Base-by-base conservation (phyloP, 2,888 invertebrate species). In the Hirtodrosophila cameraria region DNA sequence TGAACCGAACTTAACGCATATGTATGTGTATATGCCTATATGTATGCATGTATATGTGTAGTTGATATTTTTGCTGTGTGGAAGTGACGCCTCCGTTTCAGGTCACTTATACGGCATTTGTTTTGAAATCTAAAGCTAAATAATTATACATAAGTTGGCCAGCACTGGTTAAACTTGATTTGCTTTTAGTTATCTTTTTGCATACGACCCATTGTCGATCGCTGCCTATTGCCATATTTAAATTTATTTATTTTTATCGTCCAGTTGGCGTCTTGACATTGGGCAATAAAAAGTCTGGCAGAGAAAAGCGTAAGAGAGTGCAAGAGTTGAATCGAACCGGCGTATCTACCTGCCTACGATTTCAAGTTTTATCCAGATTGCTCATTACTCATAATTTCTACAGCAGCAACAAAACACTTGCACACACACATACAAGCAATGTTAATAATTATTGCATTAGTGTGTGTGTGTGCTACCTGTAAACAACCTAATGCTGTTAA, bases 371-470 rank as follows among this genome's bases (percentile, higher is more conserved):
- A 78, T 78, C 61, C 58, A 64, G 86, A 72, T 81, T 75, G 33
- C 50, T 73, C 60, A 85, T 80, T 80, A 83, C 80, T 86, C 83
- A 80, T 79, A 70, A 82, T 64, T 75, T 82, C 55, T 50, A 60
- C 27, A 38, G 8, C 27, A 38, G 8, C 2, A 23, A 23, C 18
- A 46, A 48, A 55, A 49, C 41, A 53, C 20, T 49, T 27, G 28
- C 7, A 54, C 13, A 58, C 62, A 38, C 36, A 33, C 30, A 57
- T 36, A 39, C 38, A 49, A 38, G 8, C 31, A 60, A 39, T 55
- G 59, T 62, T 42, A 48, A 61, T 46, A 52, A 30, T 58, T 42
- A 52, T 43, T 20, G 35, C 46, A 38, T 54, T 35, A 33, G 48
- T 74, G 23, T 39, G 46, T 18, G 50, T 59, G 23, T 39, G 46